A percentile compares a stretch with the other conserved stretches of the same genome.
Conservation (phyloP, 2,113 vertebrate species). For the Alaudala cheleensis region DNA sequence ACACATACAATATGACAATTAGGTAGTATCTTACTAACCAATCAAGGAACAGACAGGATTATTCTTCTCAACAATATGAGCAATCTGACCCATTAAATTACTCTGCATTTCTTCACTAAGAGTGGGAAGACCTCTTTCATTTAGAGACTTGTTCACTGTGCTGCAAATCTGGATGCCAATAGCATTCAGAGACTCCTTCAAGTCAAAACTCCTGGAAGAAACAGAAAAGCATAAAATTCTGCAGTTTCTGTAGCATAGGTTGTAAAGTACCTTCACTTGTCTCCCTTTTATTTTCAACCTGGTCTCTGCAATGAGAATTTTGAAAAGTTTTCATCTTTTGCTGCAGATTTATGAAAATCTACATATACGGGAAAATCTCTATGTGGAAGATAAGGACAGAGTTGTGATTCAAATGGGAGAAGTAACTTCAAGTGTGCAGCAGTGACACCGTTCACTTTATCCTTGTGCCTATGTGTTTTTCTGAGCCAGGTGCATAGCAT, state of each 20-base stretch:
- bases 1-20: not conserved
- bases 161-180: slow-evolving; percentile 83
- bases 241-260: not conserved
- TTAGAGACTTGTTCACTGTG: slow-evolving; percentile 84
- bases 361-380: not conserved
- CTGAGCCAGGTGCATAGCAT: not conserved
- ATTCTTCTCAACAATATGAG: slow-evolving; percentile 81
- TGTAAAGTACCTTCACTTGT: not conserved
- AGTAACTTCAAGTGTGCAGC: not conserved
- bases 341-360: not conserved
- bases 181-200: slow-evolving; percentile 82
- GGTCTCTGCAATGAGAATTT: not conserved
- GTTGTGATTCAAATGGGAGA: not conserved
- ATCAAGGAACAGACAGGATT: slow-evolving; percentile 87
- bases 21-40: slow-evolving; percentile 74
- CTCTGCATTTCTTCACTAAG: slow-evolving; percentile 78
- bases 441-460: not conserved
- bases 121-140: slow-evolving; percentile 76
- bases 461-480: not conserved
- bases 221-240: not conserved
- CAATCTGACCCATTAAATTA: slow-evolving; percentile 85
- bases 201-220: slow-evolving; percentile 79
- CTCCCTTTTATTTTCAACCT: not conserved
- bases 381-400: not conserved
- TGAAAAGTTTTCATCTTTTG: not conserved